These are phyloP conservation scores for Antigone vipio DNA, from an alignment of 2,113 vertebrate species.

Conservation along the genomic window DNA sequence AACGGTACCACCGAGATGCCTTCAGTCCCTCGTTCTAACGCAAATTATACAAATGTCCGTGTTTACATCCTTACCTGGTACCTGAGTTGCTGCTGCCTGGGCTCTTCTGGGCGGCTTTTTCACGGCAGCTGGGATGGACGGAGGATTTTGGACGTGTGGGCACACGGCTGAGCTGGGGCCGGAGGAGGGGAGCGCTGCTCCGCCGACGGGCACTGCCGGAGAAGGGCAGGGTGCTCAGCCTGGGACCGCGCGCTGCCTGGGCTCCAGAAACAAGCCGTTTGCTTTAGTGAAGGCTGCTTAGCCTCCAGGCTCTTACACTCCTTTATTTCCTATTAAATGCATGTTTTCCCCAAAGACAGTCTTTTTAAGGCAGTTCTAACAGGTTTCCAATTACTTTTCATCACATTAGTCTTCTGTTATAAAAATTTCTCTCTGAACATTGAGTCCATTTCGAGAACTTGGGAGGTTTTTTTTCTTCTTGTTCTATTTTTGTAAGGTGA, in stretches of 20 bases:
- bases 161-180: not conserved
- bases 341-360: not conserved
- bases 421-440: not conserved
- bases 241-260: fast-evolving
- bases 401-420: not conserved
- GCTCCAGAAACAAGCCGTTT: not conserved
- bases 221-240: not conserved
- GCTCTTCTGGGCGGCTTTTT: no score
- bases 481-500: not conserved
- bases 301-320: not conserved
- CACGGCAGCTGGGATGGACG: not conserved
- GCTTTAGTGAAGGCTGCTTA: not conserved
- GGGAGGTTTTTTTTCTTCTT: not conserved
- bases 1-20: not conserved
- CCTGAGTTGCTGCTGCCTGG: not conserved
- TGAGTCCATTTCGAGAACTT: not conserved
- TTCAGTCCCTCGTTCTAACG: not conserved
- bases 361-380: not conserved
- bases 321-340: not conserved
- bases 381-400: constrained; percentile 15
- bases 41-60: not conserved
- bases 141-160: not conserved
- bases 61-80: fast-evolving
- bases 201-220: not conserved
- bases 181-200: not conserved